Conservation (phyloP, 2,888 invertebrate species). For the Anaspis maculata region DNA sequence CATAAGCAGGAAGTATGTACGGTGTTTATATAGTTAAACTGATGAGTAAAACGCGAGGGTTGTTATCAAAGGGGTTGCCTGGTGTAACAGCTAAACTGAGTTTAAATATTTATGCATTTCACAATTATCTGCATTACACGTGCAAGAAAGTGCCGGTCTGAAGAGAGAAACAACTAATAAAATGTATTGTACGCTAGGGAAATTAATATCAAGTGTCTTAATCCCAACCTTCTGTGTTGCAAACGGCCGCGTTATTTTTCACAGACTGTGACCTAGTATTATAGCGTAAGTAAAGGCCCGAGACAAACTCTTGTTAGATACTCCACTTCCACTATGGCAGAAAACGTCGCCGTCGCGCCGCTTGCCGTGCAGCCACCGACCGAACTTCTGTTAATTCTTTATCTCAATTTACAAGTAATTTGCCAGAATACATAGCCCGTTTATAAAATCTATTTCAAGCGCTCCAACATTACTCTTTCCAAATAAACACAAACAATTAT, state of each 20-base stretch:
- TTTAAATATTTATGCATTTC: constrained; percentile 38
- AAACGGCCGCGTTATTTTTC: constrained; percentile 42
- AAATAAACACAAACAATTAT: constrained; percentile 6
- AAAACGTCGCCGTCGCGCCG: constrained; percentile 19
- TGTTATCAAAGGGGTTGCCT: constrained; percentile 9
- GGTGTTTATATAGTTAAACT: too few species aligned
- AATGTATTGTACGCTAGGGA: constrained; percentile 45
- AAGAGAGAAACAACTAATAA: constrained; percentile 44
- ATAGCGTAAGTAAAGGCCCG: constrained; percentile 36
- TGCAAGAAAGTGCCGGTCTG: constrained; percentile 36
- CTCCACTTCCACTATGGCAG: constrained; percentile 18
- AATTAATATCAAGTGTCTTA: constrained; percentile 46
- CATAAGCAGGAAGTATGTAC: too few species aligned
- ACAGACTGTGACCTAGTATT: constrained; percentile 41
- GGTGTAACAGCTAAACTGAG: constrained; percentile 19
- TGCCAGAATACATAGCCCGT: constrained; percentile 8
- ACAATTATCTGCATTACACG: constrained; percentile 39
- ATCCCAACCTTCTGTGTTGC: constrained; percentile 41
- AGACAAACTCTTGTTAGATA: constrained; percentile 33
- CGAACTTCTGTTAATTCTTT: constrained; percentile 29
- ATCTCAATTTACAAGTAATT: constrained; percentile 29
- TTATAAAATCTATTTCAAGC: constrained; percentile 8
- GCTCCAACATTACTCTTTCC: constrained; percentile 5
- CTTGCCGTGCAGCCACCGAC: constrained; percentile 19
- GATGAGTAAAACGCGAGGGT: constrained; percentile 1